Evolutionary conservation across 2,797 vertebrate genomes (phyloP).

Genomic region (Denticeps clupeoides): DNA sequence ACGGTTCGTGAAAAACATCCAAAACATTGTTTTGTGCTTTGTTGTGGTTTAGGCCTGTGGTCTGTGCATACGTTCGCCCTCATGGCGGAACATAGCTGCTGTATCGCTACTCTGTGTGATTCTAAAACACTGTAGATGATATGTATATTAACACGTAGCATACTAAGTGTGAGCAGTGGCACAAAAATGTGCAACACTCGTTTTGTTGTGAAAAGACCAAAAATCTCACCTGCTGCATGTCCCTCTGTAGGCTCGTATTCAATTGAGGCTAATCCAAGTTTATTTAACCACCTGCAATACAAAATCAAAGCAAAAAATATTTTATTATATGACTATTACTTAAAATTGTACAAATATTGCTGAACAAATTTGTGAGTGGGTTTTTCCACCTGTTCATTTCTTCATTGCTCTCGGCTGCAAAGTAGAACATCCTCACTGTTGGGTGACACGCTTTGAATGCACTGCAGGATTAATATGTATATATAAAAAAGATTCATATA

Average conservation of each 20-base stretch:
- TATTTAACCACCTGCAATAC: slow-evolving; percentile 80
- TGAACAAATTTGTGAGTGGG: too few species aligned
- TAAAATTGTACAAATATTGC: not conserved
- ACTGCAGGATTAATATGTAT: slow-evolving; percentile 43
- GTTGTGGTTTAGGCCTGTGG: too few species aligned
- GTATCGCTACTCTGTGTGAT: too few species aligned
- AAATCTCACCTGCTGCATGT: slow-evolving; percentile 49
- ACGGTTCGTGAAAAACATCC: too few species aligned
- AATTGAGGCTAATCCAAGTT: slow-evolving; percentile 80
- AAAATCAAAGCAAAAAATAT: not conserved
- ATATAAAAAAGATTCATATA: not conserved
- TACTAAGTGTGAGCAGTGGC: too few species aligned
- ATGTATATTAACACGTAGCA: too few species aligned
- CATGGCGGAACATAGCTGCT: too few species aligned
- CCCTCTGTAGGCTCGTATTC: slow-evolving; percentile 59
- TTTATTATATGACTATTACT: too few species aligned
- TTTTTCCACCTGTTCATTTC: slow-evolving; percentile 90
- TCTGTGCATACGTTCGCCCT: too few species aligned
- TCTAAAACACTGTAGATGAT: too few species aligned
- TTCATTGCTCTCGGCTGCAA: slow-evolving; percentile 83
- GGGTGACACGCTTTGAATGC: slow-evolving; percentile 93
- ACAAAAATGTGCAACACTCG: too few species aligned
- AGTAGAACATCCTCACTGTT: slow-evolving; percentile 91
- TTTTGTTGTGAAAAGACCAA: not conserved
- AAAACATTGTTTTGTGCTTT: too few species aligned